Conservation (phyloP, 2,888 invertebrate genomes). For the Gastrophysa polygoni region DNA sequence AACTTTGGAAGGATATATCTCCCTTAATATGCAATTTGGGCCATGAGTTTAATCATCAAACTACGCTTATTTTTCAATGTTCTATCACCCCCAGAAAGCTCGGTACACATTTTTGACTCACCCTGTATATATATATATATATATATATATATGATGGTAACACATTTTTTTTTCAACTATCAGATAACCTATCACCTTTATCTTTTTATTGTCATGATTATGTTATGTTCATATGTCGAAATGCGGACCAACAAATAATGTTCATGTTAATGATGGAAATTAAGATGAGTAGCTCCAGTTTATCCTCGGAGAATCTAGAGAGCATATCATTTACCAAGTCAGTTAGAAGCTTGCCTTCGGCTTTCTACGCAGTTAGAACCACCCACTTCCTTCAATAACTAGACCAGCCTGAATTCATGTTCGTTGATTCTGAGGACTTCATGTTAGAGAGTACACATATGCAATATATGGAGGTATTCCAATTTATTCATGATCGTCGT, state of each 20-base stretch:
- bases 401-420: slow-evolving; percentile 40
- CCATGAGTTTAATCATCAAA: no score
- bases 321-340: slow-evolving; percentile 43
- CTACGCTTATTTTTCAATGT: no score
- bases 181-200: background rate
- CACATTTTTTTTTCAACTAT: no score
- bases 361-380: slow-evolving; percentile 47
- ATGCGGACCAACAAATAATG: slow-evolving; percentile 24
- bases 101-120: no score
- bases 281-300: slow-evolving; percentile 30
- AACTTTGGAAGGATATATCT: no score
- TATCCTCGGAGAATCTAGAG: slow-evolving; percentile 38
- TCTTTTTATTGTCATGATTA: background rate
- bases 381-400: slow-evolving; percentile 50
- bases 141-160: no score
- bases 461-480: background rate
- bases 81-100: no score
- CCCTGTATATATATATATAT: no score
- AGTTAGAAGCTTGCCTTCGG: slow-evolving; percentile 42
- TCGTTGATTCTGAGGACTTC: background rate
- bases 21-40: no score
- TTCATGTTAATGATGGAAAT: slow-evolving; percentile 32
- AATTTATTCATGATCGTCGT: background rate
- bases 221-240: slow-evolving; percentile 4
- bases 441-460: background rate